These are phyloP conservation scores for Poecilia velifera DNA, from an alignment of 2,797 vertebrate species.

Conservation along the genomic window DNA sequence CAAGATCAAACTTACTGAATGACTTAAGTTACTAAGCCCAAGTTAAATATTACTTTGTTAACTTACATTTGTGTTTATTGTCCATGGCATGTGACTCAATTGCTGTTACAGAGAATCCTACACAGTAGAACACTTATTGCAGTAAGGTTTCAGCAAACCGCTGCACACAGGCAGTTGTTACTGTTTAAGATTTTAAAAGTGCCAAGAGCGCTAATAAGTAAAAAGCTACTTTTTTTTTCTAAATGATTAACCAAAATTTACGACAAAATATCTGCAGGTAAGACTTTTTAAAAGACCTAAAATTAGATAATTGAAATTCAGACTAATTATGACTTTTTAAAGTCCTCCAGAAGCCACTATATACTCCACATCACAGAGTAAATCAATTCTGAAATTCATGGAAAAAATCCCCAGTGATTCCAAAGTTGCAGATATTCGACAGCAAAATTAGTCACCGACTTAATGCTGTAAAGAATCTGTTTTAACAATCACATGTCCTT, in stretches of 20 bases:
- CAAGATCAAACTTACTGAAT: background rate
- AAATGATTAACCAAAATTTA: background rate
- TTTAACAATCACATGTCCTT: constrained; percentile 5
- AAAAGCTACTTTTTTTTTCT: background rate
- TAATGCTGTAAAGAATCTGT: background rate
- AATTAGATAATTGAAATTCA: background rate
- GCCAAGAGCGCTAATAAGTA: background rate
- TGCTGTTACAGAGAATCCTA: background rate
- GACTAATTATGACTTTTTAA: background rate
- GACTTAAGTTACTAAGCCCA: background rate
- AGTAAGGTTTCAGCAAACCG: background rate
- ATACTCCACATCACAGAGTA: background rate
- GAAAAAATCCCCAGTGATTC: background rate
- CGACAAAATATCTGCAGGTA: background rate
- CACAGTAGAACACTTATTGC: background rate
- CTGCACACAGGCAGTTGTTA: background rate
- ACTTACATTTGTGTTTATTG: background rate
- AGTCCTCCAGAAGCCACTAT: background rate
- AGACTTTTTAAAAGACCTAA: background rate
- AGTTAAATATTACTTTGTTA: background rate
- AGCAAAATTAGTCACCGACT: background rate
- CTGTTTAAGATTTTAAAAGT: background rate
- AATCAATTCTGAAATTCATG: background rate
- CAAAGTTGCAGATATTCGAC: background rate
- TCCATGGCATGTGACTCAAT: background rate